A percentile compares a stretch with the other conserved stretches of the same genome.
Conservation (phyloP, 2,113 vertebrate genomes). For the Leucoraja erinaceus region DNA sequence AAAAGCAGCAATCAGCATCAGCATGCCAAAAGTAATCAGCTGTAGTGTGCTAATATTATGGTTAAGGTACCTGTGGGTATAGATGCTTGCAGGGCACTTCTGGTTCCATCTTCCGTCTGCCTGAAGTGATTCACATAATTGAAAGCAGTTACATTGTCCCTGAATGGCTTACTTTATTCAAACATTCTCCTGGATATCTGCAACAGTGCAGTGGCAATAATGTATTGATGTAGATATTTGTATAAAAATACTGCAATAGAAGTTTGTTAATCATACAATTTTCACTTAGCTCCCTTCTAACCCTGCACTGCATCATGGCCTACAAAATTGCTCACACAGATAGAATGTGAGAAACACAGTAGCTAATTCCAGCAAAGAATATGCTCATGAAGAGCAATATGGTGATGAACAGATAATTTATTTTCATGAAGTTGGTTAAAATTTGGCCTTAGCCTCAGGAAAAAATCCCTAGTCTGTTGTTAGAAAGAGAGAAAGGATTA, state of each 20-base stretch:
- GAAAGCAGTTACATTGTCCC: not conserved
- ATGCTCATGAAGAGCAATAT: not conserved
- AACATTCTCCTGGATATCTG: not conserved
- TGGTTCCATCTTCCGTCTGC: not conserved
- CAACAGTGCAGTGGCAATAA: not conserved
- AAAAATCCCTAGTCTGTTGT: not conserved
- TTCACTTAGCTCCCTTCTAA: not conserved
- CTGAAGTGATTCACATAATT: conserved; percentile 15
- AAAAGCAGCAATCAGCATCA: conserved; percentile 16
- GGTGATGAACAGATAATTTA: not conserved
- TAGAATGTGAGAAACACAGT: not conserved
- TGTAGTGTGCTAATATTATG: not conserved
- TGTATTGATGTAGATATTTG: not conserved
- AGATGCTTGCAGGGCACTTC: not conserved
- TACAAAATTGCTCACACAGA: not conserved
- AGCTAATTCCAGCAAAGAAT: not conserved
- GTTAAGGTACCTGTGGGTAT: not conserved
- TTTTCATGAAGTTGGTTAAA: not conserved
- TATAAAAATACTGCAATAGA: not conserved
- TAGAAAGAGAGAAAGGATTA: not conserved
- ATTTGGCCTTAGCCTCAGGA: not conserved
- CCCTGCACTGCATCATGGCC: not conserved
- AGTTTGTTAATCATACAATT: not conserved
- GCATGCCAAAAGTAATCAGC: not conserved
- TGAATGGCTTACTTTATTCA: not conserved